These are phyloP conservation scores for Falcaria lacertinaria DNA, from an alignment of 2,888 invertebrate genomes.

Conservation along the genomic window DNA sequence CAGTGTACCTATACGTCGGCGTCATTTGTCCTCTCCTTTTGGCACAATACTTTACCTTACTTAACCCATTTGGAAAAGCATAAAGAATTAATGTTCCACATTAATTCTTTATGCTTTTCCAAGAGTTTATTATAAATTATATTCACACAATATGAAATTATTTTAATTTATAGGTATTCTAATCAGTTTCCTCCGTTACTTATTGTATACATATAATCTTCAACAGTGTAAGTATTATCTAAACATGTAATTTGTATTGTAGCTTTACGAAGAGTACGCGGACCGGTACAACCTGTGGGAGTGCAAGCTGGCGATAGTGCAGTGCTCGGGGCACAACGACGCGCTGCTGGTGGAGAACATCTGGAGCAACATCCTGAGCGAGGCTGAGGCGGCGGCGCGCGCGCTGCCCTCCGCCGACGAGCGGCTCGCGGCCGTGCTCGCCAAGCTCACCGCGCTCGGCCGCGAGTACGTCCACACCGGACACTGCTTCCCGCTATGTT, in stretches of 20 bases:
- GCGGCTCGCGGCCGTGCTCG: conserved; percentile 84
- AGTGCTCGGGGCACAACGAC: conserved; percentile 96
- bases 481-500: conserved; percentile 92
- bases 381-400: conserved; percentile 74
- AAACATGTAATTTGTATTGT: conserved; percentile 8
- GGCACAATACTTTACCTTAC: no score
- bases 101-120: no score
- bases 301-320: conserved; percentile 95
- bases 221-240: background rate
- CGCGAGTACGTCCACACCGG: conserved; percentile 89
- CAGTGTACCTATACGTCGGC: no score
- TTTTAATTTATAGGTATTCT: no score
- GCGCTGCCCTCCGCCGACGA: conserved; percentile 68
- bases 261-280: conserved; percentile 95
- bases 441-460: conserved; percentile 87
- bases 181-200: no score
- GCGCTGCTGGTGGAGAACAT: conserved; percentile 91
- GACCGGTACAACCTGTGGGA: conserved; percentile 94
- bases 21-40: no score
- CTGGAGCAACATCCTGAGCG: conserved; percentile 91
- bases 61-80: no score
- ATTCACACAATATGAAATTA: no score
- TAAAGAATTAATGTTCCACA: no score
- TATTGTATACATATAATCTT: no score
- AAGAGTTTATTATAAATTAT: no score